Evolutionary conservation across 2,797 vertebrate species (phyloP).

Genomic region (Clamator glandarius): DNA sequence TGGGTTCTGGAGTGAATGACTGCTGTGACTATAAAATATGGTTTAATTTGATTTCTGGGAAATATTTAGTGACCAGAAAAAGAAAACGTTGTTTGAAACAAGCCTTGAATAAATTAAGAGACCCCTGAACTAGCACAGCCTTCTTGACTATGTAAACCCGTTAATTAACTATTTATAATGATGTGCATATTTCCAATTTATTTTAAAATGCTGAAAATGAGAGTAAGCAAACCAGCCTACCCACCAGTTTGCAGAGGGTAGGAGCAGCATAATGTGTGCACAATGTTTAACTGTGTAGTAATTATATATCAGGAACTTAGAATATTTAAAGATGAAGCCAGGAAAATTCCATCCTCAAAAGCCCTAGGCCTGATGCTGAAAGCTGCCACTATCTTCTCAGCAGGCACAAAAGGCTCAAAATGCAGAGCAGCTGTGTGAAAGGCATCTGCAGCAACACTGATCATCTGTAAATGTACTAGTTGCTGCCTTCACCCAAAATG

Average conservation of each 20-base stretch:
- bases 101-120: conserved; percentile 33
- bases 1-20: neutral
- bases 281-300: neutral
- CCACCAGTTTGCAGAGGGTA: conserved; percentile 18
- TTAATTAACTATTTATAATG: conserved; percentile 59
- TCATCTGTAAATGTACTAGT: neutral
- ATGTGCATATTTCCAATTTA: conserved; percentile 37
- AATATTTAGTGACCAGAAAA: conserved; percentile 40
- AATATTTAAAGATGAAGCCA: neutral
- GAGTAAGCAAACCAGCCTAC: conserved; percentile 42
- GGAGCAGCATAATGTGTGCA: neutral
- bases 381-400: neutral
- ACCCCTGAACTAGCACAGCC: neutral
- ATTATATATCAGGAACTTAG: neutral
- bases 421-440: neutral
- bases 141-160: neutral
- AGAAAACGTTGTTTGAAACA: conserved; percentile 13
- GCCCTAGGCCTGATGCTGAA: neutral
- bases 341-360: conserved; percentile 19
- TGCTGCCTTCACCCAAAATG: neutral
- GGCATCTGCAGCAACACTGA: neutral
- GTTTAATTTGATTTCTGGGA: conserved; percentile 41
- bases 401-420: neutral
- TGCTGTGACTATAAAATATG: conserved; percentile 1
- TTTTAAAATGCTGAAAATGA: conserved; percentile 42